Evolutionary conservation across 1,140 invertebrate genomes (phyloP).

Genomic region (Drosophila hydei): DNA sequence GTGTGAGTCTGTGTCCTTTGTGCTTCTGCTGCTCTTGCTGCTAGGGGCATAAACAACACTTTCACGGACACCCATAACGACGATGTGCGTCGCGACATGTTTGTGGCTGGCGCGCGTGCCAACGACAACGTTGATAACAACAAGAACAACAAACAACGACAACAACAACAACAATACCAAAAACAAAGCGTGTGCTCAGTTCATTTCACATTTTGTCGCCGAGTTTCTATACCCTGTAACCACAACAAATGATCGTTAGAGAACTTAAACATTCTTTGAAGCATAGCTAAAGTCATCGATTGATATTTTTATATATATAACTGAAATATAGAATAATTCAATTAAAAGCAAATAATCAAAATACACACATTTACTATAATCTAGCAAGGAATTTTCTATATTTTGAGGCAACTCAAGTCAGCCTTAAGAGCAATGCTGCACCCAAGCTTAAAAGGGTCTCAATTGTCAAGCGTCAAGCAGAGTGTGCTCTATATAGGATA

Average conservation of each 20-base stretch:
- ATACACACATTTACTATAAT: no score
- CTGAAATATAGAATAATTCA: no score
- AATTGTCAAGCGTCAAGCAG: not conserved
- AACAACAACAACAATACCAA: constrained; percentile 6
- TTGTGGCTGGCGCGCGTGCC: constrained; percentile 61
- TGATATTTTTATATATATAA: no score
- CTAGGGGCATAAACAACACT: constrained; percentile 63
- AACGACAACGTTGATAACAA: constrained; percentile 35
- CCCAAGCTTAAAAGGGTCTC: no score
- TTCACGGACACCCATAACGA: constrained; percentile 53
- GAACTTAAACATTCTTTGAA: no score
- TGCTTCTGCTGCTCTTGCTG: constrained; percentile 7
- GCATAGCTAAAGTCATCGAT: not conserved
- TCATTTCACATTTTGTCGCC: constrained; percentile 27
- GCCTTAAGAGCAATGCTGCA: no score
- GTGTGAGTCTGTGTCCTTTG: constrained; percentile 26
- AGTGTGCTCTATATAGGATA: not conserved
- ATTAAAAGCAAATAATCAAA: no score
- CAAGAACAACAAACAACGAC: constrained; percentile 19
- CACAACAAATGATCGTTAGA: not conserved
- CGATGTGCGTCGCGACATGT: constrained; percentile 65
- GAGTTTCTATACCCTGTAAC: constrained; percentile 5
- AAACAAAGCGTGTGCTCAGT: constrained; percentile 6
- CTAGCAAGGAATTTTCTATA: no score
- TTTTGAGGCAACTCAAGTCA: no score